Base-by-base conservation (phyloP, 2,888 invertebrate species). In the Scaptomyza parva region DNA sequence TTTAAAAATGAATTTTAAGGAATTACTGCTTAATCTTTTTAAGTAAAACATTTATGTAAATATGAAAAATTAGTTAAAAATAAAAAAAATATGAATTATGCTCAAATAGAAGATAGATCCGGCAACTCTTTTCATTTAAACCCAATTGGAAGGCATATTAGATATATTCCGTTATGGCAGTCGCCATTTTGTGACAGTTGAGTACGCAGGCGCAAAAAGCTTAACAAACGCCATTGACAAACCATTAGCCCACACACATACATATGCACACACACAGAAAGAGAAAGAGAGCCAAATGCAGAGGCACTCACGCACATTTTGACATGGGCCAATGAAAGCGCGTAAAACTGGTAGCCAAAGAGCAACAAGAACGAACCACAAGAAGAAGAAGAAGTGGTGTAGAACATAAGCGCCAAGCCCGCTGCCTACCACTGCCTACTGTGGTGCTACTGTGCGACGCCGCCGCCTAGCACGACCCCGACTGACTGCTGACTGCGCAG, bases 341-440 rank as follows among this genome's bases (percentile, higher is more conserved):
- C 91, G 91, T 91, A 91, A 91, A 86, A 90, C 91, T 86, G 85
- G 91, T 89, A 91, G 91, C 89, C 65, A 61, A 63, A 74, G 68
- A 62, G 43, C 33, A 59, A 59, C 22, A 61, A 57, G 54, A 64
- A 47, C 28, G 48, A 35, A 47, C 60, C 30, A 48, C 4, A 51
- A 50, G 60, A 41, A 39, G 33, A 37, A 62, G 35, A 58, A 55
- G 30, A 40, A 47, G 50, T 53, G 28, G 18, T 35, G 7, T 45
- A 20, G 20, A 51, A 47, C 39, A 63, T 53, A 57, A 75, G 64
- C 73, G 73, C 70, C 76, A 75, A 64, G 35, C 33, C 35, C 35
- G 54, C 57, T 57, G 66, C 55, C 45, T 44, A 33, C n/a, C 28
- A 9, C 33, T 53, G 43, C 14, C 43, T 50, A 48, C 39, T 57